Percentiles rank a stretch among this genome's conserved stretches.
These are phyloP conservation scores for Sabatieria punctata DNA, from an alignment of 2,888 invertebrate genomes.

Conservation along the genomic window DNA sequence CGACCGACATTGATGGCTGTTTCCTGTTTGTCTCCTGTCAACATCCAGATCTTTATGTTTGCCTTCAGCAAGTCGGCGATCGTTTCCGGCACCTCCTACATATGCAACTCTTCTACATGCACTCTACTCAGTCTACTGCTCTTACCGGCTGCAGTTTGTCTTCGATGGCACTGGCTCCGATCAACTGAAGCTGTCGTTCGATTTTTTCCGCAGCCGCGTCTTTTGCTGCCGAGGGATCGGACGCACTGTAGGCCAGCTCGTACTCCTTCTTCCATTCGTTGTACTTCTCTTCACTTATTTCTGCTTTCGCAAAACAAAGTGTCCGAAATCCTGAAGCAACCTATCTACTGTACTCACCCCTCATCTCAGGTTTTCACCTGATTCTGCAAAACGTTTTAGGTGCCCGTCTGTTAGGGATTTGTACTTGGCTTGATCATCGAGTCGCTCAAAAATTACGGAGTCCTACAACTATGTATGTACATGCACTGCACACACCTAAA, in stretches of 20 bases:
- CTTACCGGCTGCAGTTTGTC: constrained; percentile 68
- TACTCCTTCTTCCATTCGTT: constrained; percentile 68
- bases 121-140: no score
- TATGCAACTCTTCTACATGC: no score
- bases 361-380: no score
- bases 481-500: no score
- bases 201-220: constrained; percentile 82
- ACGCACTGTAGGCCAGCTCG: constrained; percentile 63
- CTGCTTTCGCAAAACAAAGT: constrained; percentile 71
- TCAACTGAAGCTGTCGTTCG: constrained; percentile 47
- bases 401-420: constrained; percentile 41
- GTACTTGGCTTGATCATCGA: constrained; percentile 32
- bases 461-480: no score
- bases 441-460: constrained; percentile 52
- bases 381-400: constrained; percentile 74
- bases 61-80: constrained; percentile 79
- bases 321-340: constrained; percentile 73
- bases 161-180: constrained; percentile 95
- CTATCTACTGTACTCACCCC: no score
- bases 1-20: constrained; percentile 90
- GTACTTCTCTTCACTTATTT: constrained; percentile 59
- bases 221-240: constrained; percentile 64
- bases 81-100: constrained; percentile 66
- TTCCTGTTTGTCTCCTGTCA: constrained; percentile 98
- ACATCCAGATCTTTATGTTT: constrained; percentile 85